Percentiles rank a stretch among this genome's conserved stretches.
phyloP scores from a whole-genome alignment of 2,888 invertebrate species.

The Hemithea aestivaria region DNA sequence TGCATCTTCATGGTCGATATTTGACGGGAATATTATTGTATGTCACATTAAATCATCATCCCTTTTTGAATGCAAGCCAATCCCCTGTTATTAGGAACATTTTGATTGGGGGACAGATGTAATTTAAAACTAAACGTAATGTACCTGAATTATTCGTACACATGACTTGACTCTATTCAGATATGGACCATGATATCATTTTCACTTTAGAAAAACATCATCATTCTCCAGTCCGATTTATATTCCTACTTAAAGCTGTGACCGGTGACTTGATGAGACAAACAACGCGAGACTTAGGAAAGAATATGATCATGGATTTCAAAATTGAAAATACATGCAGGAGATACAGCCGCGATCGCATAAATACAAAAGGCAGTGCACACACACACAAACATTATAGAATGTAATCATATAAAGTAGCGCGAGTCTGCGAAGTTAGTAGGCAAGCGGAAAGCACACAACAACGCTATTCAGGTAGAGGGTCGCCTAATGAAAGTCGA shows the following conservation, averaged over 20 bases:
- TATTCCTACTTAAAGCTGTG: constrained; percentile 12
- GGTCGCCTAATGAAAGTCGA: constrained; percentile 58
- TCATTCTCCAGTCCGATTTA: background rate
- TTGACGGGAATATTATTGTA: no score
- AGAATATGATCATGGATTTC: constrained; percentile 6
- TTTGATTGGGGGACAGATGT: no score
- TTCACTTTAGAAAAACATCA: no score
- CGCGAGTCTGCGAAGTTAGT: constrained; percentile 43
- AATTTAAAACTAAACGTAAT: no score
- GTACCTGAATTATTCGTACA: no score
- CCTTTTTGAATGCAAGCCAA: no score
- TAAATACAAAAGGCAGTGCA: constrained; percentile 28
- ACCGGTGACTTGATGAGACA: constrained; percentile 7
- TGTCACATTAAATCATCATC: no score
- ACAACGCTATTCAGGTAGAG: constrained; percentile 51
- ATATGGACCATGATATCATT: no score
- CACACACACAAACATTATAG: constrained; percentile 17
- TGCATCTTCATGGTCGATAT: no score
- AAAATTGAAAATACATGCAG: constrained; percentile 4
- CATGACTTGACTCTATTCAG: no score
- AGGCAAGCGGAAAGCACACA: constrained; percentile 34
- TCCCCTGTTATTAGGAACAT: no score
- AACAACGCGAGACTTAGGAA: constrained; percentile 6
- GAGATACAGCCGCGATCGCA: constrained; percentile 10
- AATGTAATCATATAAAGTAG: constrained; percentile 25